Conservation (phyloP, 1,140 invertebrate species). For the Nasonia vitripennis region DNA sequence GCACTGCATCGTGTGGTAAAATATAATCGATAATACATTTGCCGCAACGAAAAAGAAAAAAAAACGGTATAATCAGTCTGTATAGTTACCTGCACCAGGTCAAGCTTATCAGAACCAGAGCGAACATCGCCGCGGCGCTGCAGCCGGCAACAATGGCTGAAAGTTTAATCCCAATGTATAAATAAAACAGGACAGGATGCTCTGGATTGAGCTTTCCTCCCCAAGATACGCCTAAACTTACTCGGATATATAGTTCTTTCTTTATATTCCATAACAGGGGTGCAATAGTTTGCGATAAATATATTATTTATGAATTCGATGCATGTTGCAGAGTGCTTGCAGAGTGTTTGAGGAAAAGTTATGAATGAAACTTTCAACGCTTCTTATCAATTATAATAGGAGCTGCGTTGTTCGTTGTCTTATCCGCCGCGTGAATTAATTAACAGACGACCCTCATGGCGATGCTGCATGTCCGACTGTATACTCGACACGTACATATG, state of each 20-base stretch:
- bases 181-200: constrained; percentile 5
- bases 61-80: neutral
- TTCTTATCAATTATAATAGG: neutral
- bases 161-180: constrained; percentile 10
- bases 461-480: too few relatives aligned
- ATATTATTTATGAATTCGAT: neutral
- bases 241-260: too few relatives aligned
- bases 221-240: too few relatives aligned
- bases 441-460: too few relatives aligned
- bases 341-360: neutral
- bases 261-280: too few relatives aligned
- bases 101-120: constrained; percentile 78
- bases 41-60: neutral
- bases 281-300: too few relatives aligned
- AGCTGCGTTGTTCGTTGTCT: too few relatives aligned
- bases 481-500: too few relatives aligned
- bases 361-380: neutral
- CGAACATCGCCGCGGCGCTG: constrained; percentile 73
- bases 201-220: too few relatives aligned
- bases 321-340: neutral
- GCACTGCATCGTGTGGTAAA: too few relatives aligned
- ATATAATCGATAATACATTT: neutral
- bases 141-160: constrained; percentile 70
- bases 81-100: constrained; percentile 79
- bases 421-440: too few relatives aligned